Conservation (phyloP, 2,113 vertebrate species). For the Semicossyphus pulcher region DNA sequence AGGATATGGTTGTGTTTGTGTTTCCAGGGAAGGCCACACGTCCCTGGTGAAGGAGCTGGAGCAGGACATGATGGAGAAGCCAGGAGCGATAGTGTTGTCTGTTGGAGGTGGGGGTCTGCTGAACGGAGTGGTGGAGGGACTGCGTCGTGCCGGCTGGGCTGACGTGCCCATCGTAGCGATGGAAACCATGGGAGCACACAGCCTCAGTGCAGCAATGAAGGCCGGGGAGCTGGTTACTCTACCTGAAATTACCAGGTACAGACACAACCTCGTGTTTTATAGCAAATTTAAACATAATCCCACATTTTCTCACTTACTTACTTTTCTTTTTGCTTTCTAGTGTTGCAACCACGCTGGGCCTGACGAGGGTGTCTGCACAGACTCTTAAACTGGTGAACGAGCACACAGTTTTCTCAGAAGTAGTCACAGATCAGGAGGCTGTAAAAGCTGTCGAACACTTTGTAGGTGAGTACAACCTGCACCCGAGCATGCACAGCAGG, state of each 20-base stretch:
- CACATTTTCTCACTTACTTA: neutral
- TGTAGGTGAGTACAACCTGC: conserved; percentile 84
- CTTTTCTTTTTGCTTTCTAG: conserved; percentile 67
- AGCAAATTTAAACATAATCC: neutral
- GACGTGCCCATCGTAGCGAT: conserved; percentile 89
- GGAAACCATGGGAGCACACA: conserved; percentile 91
- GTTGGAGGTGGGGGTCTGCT: conserved; percentile 93
- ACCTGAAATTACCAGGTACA: conserved; percentile 91
- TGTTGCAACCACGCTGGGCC: conserved; percentile 89
- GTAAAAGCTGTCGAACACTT: conserved; percentile 87
- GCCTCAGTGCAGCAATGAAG: conserved; percentile 85
- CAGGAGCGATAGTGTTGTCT: conserved; percentile 87
- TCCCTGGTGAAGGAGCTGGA: conserved; percentile 90
- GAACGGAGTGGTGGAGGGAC: conserved; percentile 86
- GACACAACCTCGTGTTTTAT: neutral
- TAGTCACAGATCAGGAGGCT: conserved; percentile 89
- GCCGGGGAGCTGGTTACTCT: conserved; percentile 87
- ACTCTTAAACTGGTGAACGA: conserved; percentile 86
- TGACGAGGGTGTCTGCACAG: conserved; percentile 85
- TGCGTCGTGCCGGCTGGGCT: conserved; percentile 87
- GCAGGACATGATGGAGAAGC: conserved; percentile 82
- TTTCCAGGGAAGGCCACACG: conserved; percentile 89
- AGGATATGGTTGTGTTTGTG: conserved; percentile 10
- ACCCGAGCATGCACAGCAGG: neutral
- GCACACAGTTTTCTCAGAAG: conserved; percentile 84